Conservation (phyloP, 2,888 invertebrate species). For the Eristalis pertinax region DNA sequence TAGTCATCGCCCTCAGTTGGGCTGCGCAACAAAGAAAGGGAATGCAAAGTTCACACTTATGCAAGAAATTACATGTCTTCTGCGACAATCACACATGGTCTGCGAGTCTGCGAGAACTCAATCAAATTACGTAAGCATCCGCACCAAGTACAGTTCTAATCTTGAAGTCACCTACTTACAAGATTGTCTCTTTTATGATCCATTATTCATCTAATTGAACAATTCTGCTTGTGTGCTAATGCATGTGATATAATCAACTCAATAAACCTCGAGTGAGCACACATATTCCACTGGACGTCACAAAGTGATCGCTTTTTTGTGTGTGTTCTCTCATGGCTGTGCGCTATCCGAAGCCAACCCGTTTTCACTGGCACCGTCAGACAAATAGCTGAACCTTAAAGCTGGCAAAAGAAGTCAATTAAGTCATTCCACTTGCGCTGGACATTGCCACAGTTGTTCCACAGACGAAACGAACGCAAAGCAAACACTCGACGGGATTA, state of each 20-base stretch:
- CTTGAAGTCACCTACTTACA: slow-evolving; percentile 13
- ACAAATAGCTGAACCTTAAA: slow-evolving; percentile 8
- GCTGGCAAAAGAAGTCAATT: slow-evolving; percentile 34
- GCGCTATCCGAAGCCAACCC: background rate
- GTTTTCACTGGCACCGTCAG: slow-evolving; percentile 1
- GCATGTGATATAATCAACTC: slow-evolving; percentile 55
- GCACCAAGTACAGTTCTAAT: background rate
- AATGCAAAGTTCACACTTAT: background rate
- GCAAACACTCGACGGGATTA: slow-evolving; percentile 12
- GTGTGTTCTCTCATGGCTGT: background rate
- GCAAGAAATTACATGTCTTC: too few species aligned
- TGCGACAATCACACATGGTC: background rate
- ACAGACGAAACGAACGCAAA: slow-evolving; percentile 2
- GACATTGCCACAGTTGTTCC: background rate
- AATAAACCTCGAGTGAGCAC: slow-evolving; percentile 33
- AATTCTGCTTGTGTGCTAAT: slow-evolving; percentile 21
- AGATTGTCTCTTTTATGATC: slow-evolving; percentile 10
- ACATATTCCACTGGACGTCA: slow-evolving; percentile 18
- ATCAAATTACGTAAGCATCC: background rate
- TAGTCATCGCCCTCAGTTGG: background rate
- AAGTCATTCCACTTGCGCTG: slow-evolving; percentile 11
- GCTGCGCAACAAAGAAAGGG: background rate
- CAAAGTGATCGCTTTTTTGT: background rate
- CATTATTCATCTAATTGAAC: slow-evolving; percentile 40
- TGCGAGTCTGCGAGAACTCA: too few species aligned